These are phyloP conservation scores for Aphodius granarius DNA, from an alignment of 2,888 invertebrate genomes.

Conservation along the genomic window DNA sequence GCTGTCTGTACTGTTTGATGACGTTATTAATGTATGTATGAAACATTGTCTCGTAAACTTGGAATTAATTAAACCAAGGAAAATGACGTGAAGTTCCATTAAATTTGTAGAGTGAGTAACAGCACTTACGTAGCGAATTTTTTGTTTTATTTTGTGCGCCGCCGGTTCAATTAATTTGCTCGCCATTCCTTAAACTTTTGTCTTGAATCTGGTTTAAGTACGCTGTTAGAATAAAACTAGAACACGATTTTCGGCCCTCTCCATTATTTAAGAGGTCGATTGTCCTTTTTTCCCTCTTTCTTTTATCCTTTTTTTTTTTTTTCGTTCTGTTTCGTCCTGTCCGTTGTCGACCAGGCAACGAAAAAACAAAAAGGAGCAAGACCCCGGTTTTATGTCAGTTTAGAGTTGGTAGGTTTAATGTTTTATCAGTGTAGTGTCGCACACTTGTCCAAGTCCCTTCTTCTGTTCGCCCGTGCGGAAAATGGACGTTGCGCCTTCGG, in stretches of 20 bases:
- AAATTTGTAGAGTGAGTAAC: not conserved
- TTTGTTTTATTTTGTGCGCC: slow-evolving; percentile 18
- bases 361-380: slow-evolving; percentile 17
- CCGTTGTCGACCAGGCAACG: slow-evolving; percentile 14
- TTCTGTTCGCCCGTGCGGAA: slow-evolving; percentile 45
- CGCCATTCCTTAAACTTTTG: slow-evolving; percentile 22
- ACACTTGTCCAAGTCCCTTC: slow-evolving; percentile 39
- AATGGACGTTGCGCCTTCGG: slow-evolving; percentile 46
- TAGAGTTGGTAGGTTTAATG: slow-evolving; percentile 32
- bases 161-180: slow-evolving; percentile 23
- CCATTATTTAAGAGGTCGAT: slow-evolving; percentile 22
- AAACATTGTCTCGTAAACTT: not conserved
- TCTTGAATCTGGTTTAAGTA: slow-evolving; percentile 24
- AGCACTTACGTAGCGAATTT: slow-evolving; percentile 18
- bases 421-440: slow-evolving; percentile 34
- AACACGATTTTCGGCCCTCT: slow-evolving; percentile 21
- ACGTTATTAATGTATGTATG: not conserved
- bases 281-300: slow-evolving; percentile 3
- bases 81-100: not conserved
- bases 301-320: not conserved
- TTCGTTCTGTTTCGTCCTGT: slow-evolving; percentile 5
- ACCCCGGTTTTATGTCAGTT: slow-evolving; percentile 25
- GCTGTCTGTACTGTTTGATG: not conserved
- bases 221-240: slow-evolving; percentile 23
- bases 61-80: not conserved